Evolutionary conservation across 1,140 invertebrate species (phyloP), one percentile per base, ranked within the genome.

Genomic region (Pogonomyrmex barbatus): DNA sequence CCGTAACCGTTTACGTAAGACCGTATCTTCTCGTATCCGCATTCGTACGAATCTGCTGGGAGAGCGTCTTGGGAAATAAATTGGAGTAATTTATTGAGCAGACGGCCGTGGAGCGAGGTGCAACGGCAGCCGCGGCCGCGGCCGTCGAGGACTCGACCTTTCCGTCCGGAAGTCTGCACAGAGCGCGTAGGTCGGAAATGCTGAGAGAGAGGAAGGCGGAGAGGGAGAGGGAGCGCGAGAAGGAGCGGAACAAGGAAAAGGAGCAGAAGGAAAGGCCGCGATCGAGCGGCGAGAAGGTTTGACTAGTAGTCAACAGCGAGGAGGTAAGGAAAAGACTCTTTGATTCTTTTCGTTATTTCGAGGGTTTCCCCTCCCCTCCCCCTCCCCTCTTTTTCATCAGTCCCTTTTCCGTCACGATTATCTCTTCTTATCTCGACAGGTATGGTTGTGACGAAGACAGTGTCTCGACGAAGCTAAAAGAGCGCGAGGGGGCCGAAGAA

Each of bases 301-400:
- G 94, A 95, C 93, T 95, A 94, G 92, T 94, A 24, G 85, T 94
- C 87, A 93, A 93, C 90, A 94, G 93, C 78, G 90, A 93, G 30
- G 93, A 94, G 92, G 93, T 94, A 45, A 88, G 45, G 10, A 56
- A 24, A 24, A 24, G 24, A 47, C 3, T 17, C 10, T 2, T 81
- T 45, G 2, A 42, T 42, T 2, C 4, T 5, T 6, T 3, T 5
- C 10, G 24, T 47, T 45, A 39, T 24, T 24, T 24, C 24, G 24
- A 24, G 24, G 24, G 24, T 24, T 24, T 0, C 24, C 24, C 24
- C 24, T 24, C 24, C 24, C 24, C n/a, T n/a, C n/a, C 24, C 24
- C 24, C 24, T 24, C 24, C 24, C 24, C 24, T n/a, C 24, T 24
- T 45, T 47, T 17, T 47, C 45, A 14, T 0, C 2, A 2, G 10